Base-by-base conservation (phyloP, 2,888 invertebrate species). In the Parnassius glacialis region DNA sequence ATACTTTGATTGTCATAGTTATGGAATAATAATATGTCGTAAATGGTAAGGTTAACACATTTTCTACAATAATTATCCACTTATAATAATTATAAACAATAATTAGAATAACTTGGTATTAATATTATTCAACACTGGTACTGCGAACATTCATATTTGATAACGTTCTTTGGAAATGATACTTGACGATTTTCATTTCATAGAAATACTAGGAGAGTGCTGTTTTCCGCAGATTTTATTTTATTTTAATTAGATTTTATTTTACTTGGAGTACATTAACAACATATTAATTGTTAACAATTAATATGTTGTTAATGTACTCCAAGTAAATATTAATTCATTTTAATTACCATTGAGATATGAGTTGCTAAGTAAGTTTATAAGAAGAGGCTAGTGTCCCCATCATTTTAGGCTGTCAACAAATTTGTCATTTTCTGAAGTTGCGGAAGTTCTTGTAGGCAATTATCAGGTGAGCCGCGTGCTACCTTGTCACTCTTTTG, bases 81-180 rank as follows among this genome's bases (percentile, higher is more conserved):
- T 62, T 53, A 54, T 47, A 47, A 59, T 53, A 47, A 59, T 52
- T 52, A 34, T 57, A 57, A 64, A 58, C 43, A 61, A 57, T 52
- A 47, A 51, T 53, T 25, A 45, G 57, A 56, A 58, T 47, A 57
- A 11, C 43, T 45, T 10, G 57, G 47, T 42, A 34, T 34, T 62
- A 47, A 57, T 52, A 25, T 44, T 43, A 43, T 43, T 43, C 11
- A 11, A 48, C 13, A 48, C 13, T 16, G 12, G 11, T 48, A 57
- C 43, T 57, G 13, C 47, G 52, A 53, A 48, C 20, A 12, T 58
- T 12, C 25, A 58, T 44, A 25, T 62, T 57, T 43, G 57, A 62
- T 62, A 53, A 57, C n/a, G 43, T 62, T 62, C 61, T 57, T 48
- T 48, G 61, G 57, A 62, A 56, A 44, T 51, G n/a, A 34, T 11